These are phyloP conservation scores for Montipora capitata DNA, from an alignment of 92 coral and sea anemone species.

Conservation along the genomic window DNA sequence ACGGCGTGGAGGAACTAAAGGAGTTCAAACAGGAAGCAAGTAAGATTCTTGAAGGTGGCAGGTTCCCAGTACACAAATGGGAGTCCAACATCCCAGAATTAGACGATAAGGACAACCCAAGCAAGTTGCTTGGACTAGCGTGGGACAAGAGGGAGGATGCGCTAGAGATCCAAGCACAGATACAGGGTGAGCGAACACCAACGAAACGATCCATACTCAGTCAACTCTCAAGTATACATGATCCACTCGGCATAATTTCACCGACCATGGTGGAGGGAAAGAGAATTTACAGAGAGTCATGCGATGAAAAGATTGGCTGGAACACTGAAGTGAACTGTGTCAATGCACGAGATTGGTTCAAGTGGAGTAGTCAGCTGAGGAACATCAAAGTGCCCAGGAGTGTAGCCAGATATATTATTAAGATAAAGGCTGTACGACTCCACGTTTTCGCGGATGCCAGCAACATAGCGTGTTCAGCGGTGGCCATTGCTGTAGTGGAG, in stretches of 20 bases:
- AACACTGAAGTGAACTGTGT: conserved; percentile 34
- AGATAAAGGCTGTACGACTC: conserved; percentile 59
- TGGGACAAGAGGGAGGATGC: conserved; percentile 50
- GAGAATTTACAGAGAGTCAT: conserved; percentile 49
- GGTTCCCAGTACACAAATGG: conserved; percentile 67
- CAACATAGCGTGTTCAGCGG: conserved; percentile 66
- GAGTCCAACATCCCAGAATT: conserved; percentile 45
- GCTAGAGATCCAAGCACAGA: no score
- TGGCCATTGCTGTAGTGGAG: conserved; percentile 67
- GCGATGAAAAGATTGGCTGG: conserved; percentile 59
- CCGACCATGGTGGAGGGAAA: conserved; percentile 57
- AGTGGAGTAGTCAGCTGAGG: conserved; percentile 55
- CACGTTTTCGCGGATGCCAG: conserved; percentile 83
- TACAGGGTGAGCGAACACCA: no score
- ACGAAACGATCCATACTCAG: no score
- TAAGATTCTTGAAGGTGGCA: conserved; percentile 31
- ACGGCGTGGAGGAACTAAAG: not conserved
- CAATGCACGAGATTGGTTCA: conserved; percentile 41
- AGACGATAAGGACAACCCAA: conserved; percentile 53
- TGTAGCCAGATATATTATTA: conserved; percentile 6
- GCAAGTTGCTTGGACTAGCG: conserved; percentile 60
- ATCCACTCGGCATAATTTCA: conserved; percentile 14
- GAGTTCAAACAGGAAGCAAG: conserved; percentile 54
- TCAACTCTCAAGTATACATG: no score
- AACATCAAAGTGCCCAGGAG: conserved; percentile 72